Percentiles rank a stretch among this genome's conserved stretches.
These are phyloP conservation scores for Sigmodon hispidus DNA, from an alignment of 2,113 vertebrate species.

Conservation along the genomic window DNA sequence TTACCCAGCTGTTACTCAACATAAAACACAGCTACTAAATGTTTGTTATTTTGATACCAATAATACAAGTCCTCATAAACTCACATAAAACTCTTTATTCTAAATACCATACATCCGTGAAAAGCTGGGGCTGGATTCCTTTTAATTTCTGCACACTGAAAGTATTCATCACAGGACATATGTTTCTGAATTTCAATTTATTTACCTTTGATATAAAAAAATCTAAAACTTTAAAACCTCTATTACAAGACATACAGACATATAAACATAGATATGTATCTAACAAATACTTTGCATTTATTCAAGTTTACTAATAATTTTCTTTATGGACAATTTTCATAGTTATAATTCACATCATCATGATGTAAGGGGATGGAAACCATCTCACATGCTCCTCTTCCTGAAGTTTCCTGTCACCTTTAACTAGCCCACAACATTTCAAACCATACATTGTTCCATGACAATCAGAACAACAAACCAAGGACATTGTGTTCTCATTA, in stretches of 20 bases:
- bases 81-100: background rate
- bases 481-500: background rate
- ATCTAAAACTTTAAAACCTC: background rate
- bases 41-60: background rate
- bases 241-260: background rate
- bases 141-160: background rate
- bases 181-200: conserved; percentile 22
- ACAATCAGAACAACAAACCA: background rate
- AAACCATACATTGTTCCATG: background rate
- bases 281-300: background rate
- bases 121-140: background rate
- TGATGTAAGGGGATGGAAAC: background rate
- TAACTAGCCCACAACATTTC: background rate
- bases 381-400: background rate
- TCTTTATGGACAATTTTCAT: background rate
- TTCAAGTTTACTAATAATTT: background rate
- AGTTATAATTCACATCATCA: background rate
- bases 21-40: background rate
- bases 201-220: background rate
- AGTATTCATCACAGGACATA: background rate
- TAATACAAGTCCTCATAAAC: background rate
- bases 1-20: background rate
- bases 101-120: background rate
- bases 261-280: background rate
- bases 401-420: background rate